Evolutionary conservation across 2,888 invertebrate species (phyloP).

Genomic region (Dynastes tityus): DNA sequence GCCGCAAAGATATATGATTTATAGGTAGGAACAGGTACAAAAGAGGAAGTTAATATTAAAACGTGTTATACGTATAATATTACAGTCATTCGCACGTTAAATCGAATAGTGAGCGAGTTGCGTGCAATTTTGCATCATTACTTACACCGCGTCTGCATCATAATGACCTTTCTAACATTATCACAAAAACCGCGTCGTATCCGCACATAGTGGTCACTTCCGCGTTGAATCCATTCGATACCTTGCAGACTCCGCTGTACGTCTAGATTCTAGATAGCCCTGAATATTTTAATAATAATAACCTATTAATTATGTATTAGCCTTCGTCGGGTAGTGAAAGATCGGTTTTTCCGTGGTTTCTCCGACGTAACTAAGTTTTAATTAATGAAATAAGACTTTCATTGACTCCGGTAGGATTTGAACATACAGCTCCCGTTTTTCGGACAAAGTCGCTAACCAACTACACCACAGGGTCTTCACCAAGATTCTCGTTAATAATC

Average conservation of each 20-base stretch:
- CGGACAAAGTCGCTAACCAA: too few relatives aligned
- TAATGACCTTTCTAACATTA: constrained; percentile 23
- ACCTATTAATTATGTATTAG: too few relatives aligned
- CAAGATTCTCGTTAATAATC: too few relatives aligned
- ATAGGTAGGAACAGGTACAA: constrained; percentile 12
- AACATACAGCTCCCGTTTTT: too few relatives aligned
- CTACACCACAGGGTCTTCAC: too few relatives aligned
- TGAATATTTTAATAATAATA: too few relatives aligned
- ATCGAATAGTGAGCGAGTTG: constrained; percentile 29
- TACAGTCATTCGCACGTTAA: constrained; percentile 22
- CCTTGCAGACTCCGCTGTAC: not conserved
- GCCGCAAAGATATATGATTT: constrained; percentile 6
- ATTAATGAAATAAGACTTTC: too few relatives aligned
- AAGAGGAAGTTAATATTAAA: constrained; percentile 17
- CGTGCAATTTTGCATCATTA: constrained; percentile 29
- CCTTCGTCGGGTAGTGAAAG: too few relatives aligned
- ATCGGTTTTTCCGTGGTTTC: too few relatives aligned
- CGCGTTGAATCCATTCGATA: constrained; percentile 23
- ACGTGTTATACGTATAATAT: not conserved
- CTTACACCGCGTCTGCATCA: constrained; percentile 11
- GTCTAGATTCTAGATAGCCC: too few relatives aligned
- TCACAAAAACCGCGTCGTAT: constrained; percentile 20
- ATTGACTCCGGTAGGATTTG: too few relatives aligned
- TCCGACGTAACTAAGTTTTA: too few relatives aligned
- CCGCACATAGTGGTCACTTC: constrained; percentile 16